These are phyloP conservation scores for Climacteris rufus DNA, from an alignment of 2,113 vertebrate genomes.

Conservation along the genomic window DNA sequence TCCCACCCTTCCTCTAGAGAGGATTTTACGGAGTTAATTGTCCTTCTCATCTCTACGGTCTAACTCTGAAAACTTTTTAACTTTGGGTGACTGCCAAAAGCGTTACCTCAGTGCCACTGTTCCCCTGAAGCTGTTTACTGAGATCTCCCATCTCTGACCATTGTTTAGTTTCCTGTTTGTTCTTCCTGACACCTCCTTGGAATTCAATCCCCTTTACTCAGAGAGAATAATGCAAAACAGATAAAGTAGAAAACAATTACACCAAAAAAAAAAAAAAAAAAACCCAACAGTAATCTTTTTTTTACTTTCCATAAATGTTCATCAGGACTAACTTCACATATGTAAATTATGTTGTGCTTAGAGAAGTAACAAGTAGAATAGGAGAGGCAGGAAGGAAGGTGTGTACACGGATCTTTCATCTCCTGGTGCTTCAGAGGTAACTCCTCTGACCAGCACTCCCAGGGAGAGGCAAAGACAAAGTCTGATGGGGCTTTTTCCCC, in stretches of 20 bases:
- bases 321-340: neutral
- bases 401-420: neutral
- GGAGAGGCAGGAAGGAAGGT: neutral
- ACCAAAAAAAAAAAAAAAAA: no score
- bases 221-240: neutral
- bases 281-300: neutral
- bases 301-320: neutral
- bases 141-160: neutral
- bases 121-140: neutral
- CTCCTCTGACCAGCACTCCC: neutral
- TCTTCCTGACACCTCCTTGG: neutral
- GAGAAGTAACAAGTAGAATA: neutral
- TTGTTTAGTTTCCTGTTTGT: conserved; percentile 27
- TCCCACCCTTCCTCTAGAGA: neutral
- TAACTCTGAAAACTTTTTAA: neutral
- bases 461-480: neutral
- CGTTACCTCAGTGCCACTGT: neutral
- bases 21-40: neutral
- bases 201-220: neutral
- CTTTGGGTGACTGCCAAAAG: neutral
- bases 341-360: neutral
- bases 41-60: neutral
- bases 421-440: neutral
- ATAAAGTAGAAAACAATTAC: neutral
- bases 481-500: neutral